Evolutionary conservation across 35 echinoderm and acorn worm species (phyloP).

Genomic region (Lytechinus variegatus): DNA sequence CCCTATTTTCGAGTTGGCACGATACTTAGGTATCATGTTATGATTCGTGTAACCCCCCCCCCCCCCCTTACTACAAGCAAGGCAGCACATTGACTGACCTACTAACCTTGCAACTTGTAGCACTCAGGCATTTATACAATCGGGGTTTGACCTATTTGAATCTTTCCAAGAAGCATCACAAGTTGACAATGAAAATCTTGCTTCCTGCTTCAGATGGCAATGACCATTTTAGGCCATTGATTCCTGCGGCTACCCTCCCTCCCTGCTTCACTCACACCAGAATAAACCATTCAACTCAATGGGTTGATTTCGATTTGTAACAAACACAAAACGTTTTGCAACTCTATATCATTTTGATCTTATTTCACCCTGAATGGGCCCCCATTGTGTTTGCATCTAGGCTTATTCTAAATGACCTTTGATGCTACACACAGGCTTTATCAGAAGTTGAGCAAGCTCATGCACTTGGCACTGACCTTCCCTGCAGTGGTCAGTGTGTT

Average conservation of each 20-base stretch:
- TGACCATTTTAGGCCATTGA: slow-evolving; percentile 36
- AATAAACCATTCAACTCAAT: neutral
- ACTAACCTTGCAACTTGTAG: slow-evolving; percentile 1
- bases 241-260: neutral
- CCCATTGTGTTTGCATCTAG: slow-evolving; percentile 39
- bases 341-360: neutral
- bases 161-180: neutral
- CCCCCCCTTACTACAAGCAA: neutral
- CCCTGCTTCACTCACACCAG: neutral
- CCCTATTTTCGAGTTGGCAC: too few relatives aligned
- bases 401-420: slow-evolving; percentile 34
- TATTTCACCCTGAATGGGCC: slow-evolving; percentile 6
- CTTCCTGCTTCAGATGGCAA: neutral
- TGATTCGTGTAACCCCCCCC: too few relatives aligned
- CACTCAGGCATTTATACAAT: neutral
- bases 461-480: slow-evolving; percentile 37
- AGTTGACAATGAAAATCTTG: neutral
- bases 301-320: neutral
- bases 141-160: slow-evolving; percentile 10
- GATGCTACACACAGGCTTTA: neutral
- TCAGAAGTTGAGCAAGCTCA: neutral
- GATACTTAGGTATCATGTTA: too few relatives aligned
- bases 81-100: neutral
- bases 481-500: neutral
- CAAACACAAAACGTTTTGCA: slow-evolving; percentile 20